Evolutionary conservation across 2,797 vertebrate genomes (phyloP).

Genomic region (Intellagama lesueurii): DNA sequence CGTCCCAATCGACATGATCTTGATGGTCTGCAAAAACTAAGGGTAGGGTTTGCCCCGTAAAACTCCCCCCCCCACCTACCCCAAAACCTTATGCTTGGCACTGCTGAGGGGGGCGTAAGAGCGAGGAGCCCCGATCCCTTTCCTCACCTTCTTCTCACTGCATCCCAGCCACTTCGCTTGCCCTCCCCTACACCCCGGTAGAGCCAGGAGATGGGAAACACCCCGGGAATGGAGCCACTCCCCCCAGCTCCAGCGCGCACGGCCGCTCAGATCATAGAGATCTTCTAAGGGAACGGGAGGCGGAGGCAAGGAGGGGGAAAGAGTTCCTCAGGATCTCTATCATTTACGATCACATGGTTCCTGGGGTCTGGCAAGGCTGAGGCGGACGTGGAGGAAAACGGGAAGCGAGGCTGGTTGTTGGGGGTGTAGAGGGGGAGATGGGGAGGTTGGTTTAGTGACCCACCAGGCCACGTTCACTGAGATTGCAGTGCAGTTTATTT

Average conservation of each 20-base stretch:
- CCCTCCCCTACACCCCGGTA: no score
- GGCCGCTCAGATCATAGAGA: constrained; percentile 30
- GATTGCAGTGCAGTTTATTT: not conserved
- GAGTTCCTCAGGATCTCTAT: constrained; percentile 5
- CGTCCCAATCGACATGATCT: no score
- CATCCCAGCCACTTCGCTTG: not conserved
- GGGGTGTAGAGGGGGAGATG: accelerated
- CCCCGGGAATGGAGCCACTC: constrained; percentile 10
- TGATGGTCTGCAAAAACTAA: not conserved
- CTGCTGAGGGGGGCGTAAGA: no score
- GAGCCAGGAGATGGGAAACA: not conserved
- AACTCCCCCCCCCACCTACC: not conserved
- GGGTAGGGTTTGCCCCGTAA: not conserved
- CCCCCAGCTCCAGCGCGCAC: constrained; percentile 19
- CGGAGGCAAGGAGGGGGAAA: not conserved
- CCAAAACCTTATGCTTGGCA: no score
- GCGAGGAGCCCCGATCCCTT: not conserved
- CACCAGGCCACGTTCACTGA: no score
- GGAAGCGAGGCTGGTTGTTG: not conserved
- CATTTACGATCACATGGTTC: constrained; percentile 6
- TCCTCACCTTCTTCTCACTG: not conserved
- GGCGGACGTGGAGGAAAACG: no score
- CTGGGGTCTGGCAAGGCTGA: not conserved
- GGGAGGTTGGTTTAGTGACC: not conserved
- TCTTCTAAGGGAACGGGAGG: constrained; percentile 1